These are phyloP conservation scores for Tyrannus savana DNA, from an alignment of 2,113 vertebrate species.

Conservation along the genomic window DNA sequence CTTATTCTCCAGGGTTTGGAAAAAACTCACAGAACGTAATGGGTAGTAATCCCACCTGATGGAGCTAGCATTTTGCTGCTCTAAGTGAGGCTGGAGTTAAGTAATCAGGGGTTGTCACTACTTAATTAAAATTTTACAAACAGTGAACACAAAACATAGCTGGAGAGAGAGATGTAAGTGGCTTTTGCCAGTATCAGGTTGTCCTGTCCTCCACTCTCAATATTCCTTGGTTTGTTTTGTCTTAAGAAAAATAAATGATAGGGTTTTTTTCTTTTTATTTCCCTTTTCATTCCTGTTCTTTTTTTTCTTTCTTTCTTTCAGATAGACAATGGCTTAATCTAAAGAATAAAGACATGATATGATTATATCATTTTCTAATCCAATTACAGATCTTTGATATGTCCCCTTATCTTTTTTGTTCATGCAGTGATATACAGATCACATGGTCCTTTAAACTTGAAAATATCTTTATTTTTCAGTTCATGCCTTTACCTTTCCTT, in stretches of 20 bases:
- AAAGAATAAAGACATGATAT: slow-evolving; percentile 63
- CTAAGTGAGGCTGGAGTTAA: neutral
- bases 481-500: slow-evolving; percentile 67
- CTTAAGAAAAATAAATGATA: neutral
- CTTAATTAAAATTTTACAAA: neutral
- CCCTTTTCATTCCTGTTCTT: neutral
- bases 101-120: neutral
- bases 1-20: neutral
- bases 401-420: slow-evolving; percentile 62
- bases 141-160: neutral
- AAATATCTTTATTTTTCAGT: slow-evolving; percentile 65
- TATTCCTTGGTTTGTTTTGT: neutral
- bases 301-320: neutral
- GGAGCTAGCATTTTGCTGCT: neutral
- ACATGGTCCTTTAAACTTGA: slow-evolving; percentile 51
- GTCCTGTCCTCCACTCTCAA: neutral
- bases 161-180: neutral
- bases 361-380: slow-evolving; percentile 67
- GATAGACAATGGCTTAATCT: slow-evolving; percentile 61
- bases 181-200: neutral
- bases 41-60: neutral
- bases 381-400: slow-evolving; percentile 73
- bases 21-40: neutral
- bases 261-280: slow-evolving; percentile 14
- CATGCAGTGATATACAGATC: slow-evolving; percentile 58